Evolutionary conservation across 2,888 invertebrate species (phyloP), one percentile per base, ranked within the genome.

Genomic region (Agriopis marginaria): DNA sequence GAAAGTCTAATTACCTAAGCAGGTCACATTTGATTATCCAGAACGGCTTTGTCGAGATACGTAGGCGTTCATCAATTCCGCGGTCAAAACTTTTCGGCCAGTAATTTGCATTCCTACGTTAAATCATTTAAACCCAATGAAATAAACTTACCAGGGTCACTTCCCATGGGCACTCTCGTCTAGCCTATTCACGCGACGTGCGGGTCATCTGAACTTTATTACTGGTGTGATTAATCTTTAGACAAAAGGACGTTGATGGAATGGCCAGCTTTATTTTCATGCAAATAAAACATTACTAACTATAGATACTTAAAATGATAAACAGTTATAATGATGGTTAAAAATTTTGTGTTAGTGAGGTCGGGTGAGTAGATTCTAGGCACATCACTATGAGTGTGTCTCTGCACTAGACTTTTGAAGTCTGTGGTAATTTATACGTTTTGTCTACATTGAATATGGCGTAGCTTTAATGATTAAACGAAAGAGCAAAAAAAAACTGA

Each of bases 191-290:
- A 17, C 10, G 32, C 49, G 17, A 51, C 8, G 42, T 51, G 23
- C 49, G 51, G 50, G 61, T 62, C 61, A 62, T 51, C 51, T 42
- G 10, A 51, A 62, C 61, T 62, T 62, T 17, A 62, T 44, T 62
- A 62, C 51, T 49, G 40, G 42, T 62, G 61, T 42, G 17, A 61
- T 61, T 40, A 51, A 61, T 42, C 61, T 51, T 51, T 12, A 14
- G 42, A 51, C 61, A 51, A 51, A 61, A 51, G 51, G 23, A 62
- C 42, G 51, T 14, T 40, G 61, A 51, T 44, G 51, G 23, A 56
- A 44, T 17, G 42, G 4, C 17, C 5, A 10, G 12, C 42, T 51
- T 62, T 62, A 23, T 62, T 44, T 62, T 47, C 50, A 55, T 32
- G 32, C 14, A n/a, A 9, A 55, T 55, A 39, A 40, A 23, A 10